Conservation (phyloP, 2,888 invertebrate genomes). For the Margaritifera margaritifera region DNA sequence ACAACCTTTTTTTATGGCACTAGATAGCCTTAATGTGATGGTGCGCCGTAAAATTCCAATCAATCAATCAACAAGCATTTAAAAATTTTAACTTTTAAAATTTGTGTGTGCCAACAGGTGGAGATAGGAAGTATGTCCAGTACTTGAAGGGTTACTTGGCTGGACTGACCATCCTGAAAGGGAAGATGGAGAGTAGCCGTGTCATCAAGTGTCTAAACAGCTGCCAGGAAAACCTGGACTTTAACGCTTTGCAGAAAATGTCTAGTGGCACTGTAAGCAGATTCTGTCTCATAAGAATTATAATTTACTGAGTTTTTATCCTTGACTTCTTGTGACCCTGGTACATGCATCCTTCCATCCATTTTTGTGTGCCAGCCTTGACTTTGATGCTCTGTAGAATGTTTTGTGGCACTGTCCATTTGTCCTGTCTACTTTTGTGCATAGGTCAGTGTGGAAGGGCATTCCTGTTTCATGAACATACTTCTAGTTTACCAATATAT, state of each 20-base stretch:
- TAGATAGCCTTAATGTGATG: not conserved
- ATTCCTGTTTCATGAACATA: no score
- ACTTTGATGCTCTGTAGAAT: no score
- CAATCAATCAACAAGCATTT: not conserved
- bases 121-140: slow-evolving; percentile 92
- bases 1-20: not conserved
- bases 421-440: no score
- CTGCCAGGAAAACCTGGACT: slow-evolving; percentile 72
- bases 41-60: not conserved
- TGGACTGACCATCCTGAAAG: slow-evolving; percentile 83
- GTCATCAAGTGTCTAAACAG: slow-evolving; percentile 70
- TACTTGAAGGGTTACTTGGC: slow-evolving; percentile 91
- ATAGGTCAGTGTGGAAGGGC: no score
- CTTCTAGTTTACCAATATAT: no score
- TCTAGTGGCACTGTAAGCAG: slow-evolving; percentile 83
- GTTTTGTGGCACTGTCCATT: no score
- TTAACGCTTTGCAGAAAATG: slow-evolving; percentile 83
- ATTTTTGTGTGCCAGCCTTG: no score
- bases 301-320: not conserved
- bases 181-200: slow-evolving; percentile 68
- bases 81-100: not conserved
- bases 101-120: slow-evolving; percentile 76
- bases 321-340: no score
- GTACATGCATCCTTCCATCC: no score
- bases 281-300: not conserved